Evolutionary conservation across 2,113 vertebrate genomes (phyloP).

Genomic region (Hiodon tergisus): DNA sequence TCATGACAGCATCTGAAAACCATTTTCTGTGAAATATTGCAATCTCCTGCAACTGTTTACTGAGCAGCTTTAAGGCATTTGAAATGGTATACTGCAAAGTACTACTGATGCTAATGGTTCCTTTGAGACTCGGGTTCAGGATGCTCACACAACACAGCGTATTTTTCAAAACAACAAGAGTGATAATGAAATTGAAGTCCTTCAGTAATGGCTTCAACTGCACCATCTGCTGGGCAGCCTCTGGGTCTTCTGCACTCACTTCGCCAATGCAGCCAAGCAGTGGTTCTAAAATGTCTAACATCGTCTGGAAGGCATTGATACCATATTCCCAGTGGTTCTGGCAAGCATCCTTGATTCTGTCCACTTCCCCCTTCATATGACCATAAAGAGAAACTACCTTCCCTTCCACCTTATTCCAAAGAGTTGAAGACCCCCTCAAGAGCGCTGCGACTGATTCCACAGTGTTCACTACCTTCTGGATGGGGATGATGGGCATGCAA

Average conservation of each 20-base stretch:
- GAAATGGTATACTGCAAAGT: conserved; percentile 72
- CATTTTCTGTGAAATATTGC: conserved; percentile 67
- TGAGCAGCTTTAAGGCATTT: conserved; percentile 72
- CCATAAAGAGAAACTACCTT: conserved; percentile 60
- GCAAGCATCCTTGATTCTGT: conserved; percentile 55
- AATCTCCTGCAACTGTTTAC: conserved; percentile 68
- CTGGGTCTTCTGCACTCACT: conserved; percentile 58
- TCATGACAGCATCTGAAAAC: conserved; percentile 64
- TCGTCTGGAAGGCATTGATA: conserved; percentile 66
- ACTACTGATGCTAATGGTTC: conserved; percentile 73
- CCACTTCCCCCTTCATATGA: conserved; percentile 65
- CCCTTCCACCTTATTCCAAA: conserved; percentile 54
- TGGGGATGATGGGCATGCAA: conserved; percentile 62
- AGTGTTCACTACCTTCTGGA: conserved; percentile 61
- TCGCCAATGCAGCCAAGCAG: conserved; percentile 65
- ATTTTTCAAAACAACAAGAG: conserved; percentile 68
- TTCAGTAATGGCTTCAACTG: conserved; percentile 61
- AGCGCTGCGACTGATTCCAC: conserved; percentile 63
- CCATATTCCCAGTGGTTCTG: conserved; percentile 60
- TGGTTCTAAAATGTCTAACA: conserved; percentile 69
- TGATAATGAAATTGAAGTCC: conserved; percentile 71
- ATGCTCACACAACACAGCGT: conserved; percentile 72
- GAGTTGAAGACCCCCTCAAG: conserved; percentile 55
- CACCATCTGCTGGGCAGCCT: conserved; percentile 57
- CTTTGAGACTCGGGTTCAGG: conserved; percentile 69